Percentiles rank a stretch among this genome's conserved stretches.
Conservation (phyloP, 30 jellyfish, hydroid and myxozoan species). For the Pseudorhiza aurosa region DNA sequence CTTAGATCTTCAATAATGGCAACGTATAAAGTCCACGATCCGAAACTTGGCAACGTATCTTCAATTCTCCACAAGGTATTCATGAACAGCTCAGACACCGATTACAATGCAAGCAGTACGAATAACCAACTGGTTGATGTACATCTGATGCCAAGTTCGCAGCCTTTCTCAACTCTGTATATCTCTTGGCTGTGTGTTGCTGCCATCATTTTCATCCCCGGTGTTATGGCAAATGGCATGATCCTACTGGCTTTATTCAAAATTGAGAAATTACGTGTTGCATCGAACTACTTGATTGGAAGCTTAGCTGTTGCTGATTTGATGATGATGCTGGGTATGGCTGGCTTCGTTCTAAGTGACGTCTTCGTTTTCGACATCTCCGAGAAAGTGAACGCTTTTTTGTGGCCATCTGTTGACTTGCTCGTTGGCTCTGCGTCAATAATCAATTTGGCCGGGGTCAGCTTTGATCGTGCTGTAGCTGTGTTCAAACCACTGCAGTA, state of each 20-base stretch:
- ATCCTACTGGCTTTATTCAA: conserved; percentile 38
- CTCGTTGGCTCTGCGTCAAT: conserved; percentile 82
- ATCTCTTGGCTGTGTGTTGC: conserved; percentile 60
- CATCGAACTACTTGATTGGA: conserved; percentile 67
- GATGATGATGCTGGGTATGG: conserved; percentile 66
- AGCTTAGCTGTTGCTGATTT: conserved; percentile 80
- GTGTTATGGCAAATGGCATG: conserved; percentile 66
- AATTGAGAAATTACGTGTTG: conserved; percentile 59
- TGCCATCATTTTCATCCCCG: conserved; percentile 69
- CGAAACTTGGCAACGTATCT: neutral
- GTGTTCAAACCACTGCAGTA: conserved; percentile 68
- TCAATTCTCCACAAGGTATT: neutral
- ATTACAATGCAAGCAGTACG: neutral
- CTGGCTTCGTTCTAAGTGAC: conserved; percentile 34
- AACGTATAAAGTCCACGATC: too few species aligned
- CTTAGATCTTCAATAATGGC: neutral
- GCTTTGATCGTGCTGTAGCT: conserved; percentile 84
- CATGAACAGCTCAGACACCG: neutral
- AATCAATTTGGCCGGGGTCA: conserved; percentile 79
- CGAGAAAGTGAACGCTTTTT: neutral
- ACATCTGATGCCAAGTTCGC: neutral
- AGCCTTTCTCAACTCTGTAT: conserved; percentile 22
- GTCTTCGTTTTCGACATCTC: conserved; percentile 40
- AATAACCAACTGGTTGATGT: neutral
- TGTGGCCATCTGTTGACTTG: conserved; percentile 66